These are phyloP conservation scores for Caenorhabditis sp. DNA, from an alignment of 2,888 invertebrate genomes.

Conservation along the genomic window DNA sequence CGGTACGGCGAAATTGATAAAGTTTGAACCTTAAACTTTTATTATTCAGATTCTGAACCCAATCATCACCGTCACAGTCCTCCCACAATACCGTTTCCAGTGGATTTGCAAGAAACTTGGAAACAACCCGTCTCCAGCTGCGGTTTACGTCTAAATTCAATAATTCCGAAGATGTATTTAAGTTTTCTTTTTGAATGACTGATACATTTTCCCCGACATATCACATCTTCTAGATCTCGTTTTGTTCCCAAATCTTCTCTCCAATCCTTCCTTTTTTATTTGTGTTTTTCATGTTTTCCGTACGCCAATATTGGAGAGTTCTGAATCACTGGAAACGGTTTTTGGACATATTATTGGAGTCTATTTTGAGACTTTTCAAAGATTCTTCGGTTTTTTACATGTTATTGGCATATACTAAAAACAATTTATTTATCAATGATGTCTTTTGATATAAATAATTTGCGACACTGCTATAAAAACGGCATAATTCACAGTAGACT, in stretches of 20 bases:
- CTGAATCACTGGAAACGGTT: constrained; percentile 8
- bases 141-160: constrained; percentile 51
- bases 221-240: constrained; percentile 22
- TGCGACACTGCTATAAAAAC: too few relatives aligned
- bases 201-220: constrained; percentile 10
- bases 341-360: background rate
- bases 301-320: background rate
- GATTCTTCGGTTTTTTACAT: too few relatives aligned
- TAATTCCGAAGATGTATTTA: too few relatives aligned
- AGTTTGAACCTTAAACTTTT: constrained; percentile 22
- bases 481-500: too few relatives aligned
- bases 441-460: too few relatives aligned
- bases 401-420: too few relatives aligned
- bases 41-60: constrained; percentile 81
- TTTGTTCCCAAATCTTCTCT: background rate
- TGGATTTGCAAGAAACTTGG: constrained; percentile 60
- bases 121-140: constrained; percentile 28
- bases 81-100: constrained; percentile 80
- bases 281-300: background rate
- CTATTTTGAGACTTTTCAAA: too few relatives aligned
- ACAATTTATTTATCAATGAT: too few relatives aligned
- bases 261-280: background rate
- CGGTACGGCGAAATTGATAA: too few relatives aligned
- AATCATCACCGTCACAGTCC: constrained; percentile 80
- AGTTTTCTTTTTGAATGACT: background rate